Evolutionary conservation across 2,113 vertebrate species (phyloP), one percentile per base, ranked within the genome.

Genomic region (Xyliphius kryptos): DNA sequence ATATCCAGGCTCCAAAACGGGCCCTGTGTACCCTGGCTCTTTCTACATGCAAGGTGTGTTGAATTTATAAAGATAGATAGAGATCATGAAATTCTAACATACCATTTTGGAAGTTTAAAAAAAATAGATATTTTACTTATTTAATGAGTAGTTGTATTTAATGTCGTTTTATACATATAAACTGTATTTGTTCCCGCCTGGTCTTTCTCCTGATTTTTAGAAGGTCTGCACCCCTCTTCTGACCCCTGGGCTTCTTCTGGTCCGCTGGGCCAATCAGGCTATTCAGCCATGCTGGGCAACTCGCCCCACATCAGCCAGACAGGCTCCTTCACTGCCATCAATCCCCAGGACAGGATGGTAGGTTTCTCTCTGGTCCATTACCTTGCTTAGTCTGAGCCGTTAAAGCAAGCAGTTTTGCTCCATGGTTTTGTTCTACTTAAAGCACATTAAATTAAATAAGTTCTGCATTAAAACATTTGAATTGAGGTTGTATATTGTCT

Each of bases 281-380:
- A 94, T 58, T 90, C 92, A 0, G 88, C 91, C 71, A 89, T 99
- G 86, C 82, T 96, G 77, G 87, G 91, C 2, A 91, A 90, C 67
- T 88, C 95, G 0, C 86, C 92, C 53, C 91, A 96, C 7, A 87
- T 97, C 60, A 86, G 90, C 0, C 88, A 92, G 70, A 73, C 92
- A 9, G 76, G 90, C 0, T 80, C 88, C 61, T 96, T 98, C 67
- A 87, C 88, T 22, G 80, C 90, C 71, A 89, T 98, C 74, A 94
- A 95, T 58, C 90, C 92, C 64, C 93, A 95, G 1, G 96, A 99
- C 61, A 91, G 93, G 74, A 91, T 97, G 95, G 96, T 98, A 87
- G 73, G 48, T 59, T 48, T 16, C 22, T 54, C 48, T 64, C 40
- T 41, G n/a, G n/a, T n/a, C n/a, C n/a, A n/a, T n/a, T n/a, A n/a